phyloP scores from a whole-genome alignment of 2,113 vertebrate species.

The Plecturocebus donacophilus region DNA sequence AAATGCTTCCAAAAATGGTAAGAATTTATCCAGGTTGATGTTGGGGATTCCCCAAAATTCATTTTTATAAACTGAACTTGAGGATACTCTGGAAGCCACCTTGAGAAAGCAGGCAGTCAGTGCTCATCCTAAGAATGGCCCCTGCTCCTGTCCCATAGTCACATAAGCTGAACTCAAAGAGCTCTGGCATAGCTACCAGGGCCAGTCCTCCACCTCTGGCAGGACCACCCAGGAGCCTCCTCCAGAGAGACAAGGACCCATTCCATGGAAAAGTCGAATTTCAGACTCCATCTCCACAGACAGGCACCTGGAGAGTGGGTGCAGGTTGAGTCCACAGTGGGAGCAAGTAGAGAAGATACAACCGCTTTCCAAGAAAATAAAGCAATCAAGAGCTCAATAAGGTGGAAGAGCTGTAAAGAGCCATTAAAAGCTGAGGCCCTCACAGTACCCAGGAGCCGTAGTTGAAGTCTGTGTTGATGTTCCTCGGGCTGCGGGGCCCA shows the following conservation, averaged over 20 bases:
- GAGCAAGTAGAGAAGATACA: background rate
- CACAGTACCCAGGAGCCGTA: background rate
- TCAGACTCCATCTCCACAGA: background rate
- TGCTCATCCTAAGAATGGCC: background rate
- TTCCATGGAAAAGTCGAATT: background rate
- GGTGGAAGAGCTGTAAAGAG: background rate
- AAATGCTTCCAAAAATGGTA: background rate
- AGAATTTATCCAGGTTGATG: background rate
- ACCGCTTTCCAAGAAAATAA: background rate
- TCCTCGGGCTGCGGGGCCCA: background rate
- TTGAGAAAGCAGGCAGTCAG: background rate
- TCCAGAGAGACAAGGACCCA: background rate
- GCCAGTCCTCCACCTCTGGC: background rate
- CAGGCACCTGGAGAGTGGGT: background rate
- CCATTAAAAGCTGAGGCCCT: background rate
- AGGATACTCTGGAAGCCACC: background rate
- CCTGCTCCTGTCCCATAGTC: background rate
- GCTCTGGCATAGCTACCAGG: background rate
- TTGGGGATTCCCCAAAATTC: background rate
- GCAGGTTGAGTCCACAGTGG: background rate
- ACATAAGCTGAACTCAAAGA: background rate
- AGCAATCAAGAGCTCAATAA: background rate
- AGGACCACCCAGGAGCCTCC: background rate
- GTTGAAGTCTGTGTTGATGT: background rate
- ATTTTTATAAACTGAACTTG: background rate